phyloP scores from a whole-genome alignment of 2,888 invertebrate species.

The Drosophila limbata region DNA sequence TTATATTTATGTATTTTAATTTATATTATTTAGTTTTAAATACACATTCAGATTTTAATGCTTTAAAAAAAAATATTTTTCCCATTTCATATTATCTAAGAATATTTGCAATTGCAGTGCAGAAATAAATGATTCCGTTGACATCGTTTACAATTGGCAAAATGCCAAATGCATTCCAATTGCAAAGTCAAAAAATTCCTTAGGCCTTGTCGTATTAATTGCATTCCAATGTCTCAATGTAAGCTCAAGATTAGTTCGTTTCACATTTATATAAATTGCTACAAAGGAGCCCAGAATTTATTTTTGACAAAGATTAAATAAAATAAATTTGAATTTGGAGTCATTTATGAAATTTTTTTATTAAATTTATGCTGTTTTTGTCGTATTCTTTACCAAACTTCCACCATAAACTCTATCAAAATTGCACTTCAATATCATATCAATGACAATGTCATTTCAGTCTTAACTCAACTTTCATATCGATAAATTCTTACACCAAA shows the following conservation, averaged over 20 bases:
- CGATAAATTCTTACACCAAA: neutral
- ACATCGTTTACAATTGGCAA: slow-evolving; percentile 4
- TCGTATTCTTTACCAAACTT: too few species aligned
- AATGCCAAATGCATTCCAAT: slow-evolving; percentile 16
- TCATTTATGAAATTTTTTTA: too few species aligned
- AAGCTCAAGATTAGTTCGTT: neutral
- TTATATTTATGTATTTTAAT: neutral
- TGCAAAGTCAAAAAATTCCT: neutral
- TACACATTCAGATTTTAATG: too few species aligned
- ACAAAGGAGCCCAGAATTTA: neutral
- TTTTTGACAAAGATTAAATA: neutral
- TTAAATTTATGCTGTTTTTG: too few species aligned
- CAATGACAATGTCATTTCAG: neutral
- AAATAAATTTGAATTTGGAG: too few species aligned
- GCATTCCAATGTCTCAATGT: slow-evolving; percentile 7
- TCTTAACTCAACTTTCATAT: neutral
- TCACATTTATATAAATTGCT: neutral
- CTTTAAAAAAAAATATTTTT: slow-evolving; percentile 2
- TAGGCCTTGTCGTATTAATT: neutral
- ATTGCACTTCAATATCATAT: too few species aligned
- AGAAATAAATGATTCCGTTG: neutral
- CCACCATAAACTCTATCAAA: too few species aligned
- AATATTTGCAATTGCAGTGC: neutral
- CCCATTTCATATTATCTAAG: neutral
- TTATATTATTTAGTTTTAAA: too few species aligned